Conservation (phyloP, 1,140 invertebrate species). For the Rhyzopertha dominica region DNA sequence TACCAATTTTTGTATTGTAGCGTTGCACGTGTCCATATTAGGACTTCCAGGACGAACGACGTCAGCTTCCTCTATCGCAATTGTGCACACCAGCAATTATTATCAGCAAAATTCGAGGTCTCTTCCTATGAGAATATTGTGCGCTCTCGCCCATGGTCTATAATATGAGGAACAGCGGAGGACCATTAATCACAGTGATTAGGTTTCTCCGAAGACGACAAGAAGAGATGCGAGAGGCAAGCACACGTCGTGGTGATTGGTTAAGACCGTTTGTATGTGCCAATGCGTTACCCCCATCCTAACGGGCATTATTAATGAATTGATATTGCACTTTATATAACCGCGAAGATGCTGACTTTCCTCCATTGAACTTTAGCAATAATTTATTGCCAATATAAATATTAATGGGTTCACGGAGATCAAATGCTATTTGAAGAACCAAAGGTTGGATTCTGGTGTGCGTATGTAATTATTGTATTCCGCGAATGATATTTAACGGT, state of each 20-base stretch:
- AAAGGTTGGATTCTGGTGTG: background rate
- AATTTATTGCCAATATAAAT: constrained; percentile 15
- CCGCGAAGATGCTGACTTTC: constrained; percentile 12
- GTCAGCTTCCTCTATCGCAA: too few species aligned
- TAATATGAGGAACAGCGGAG: constrained; percentile 4
- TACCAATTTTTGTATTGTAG: too few species aligned
- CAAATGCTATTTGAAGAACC: background rate
- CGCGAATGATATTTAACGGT: too few species aligned
- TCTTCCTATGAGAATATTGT: too few species aligned
- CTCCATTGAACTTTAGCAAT: constrained; percentile 13
- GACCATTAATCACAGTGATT: constrained; percentile 24
- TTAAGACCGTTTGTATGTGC: constrained; percentile 21
- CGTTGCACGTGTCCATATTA: too few species aligned
- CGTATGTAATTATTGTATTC: too few species aligned
- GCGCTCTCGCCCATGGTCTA: background rate
- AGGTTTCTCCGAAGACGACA: constrained; percentile 22
- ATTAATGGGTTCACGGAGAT: constrained; percentile 9
- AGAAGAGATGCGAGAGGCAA: constrained; percentile 15
- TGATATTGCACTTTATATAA: constrained; percentile 12
- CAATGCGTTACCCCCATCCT: constrained; percentile 11
- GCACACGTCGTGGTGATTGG: constrained; percentile 22
- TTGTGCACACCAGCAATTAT: too few species aligned
- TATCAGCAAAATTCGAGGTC: too few species aligned
- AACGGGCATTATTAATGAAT: constrained; percentile 15
- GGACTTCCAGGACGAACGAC: too few species aligned